Percentiles rank a stretch among this genome's conserved stretches.
Conservation (phyloP, 2,113 vertebrate genomes). For the Excalfactoria chinensis region DNA sequence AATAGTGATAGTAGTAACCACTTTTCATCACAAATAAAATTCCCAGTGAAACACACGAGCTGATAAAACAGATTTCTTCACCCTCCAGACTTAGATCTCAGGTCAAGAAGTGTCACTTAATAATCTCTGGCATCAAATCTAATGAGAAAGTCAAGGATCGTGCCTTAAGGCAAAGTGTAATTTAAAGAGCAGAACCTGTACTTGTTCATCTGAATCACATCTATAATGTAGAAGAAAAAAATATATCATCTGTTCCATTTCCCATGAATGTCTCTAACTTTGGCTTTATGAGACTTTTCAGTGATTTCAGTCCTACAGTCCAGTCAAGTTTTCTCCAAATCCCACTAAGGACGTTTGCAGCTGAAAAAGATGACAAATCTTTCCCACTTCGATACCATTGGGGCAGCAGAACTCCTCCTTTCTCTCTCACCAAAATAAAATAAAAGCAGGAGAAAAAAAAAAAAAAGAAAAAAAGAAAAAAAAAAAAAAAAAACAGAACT, state of each 20-base stretch:
- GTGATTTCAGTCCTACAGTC: background rate
- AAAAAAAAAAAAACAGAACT: background rate
- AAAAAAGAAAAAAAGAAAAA: too few species aligned
- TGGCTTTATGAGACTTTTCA: background rate
- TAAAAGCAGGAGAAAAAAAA: background rate
- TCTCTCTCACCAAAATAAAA: background rate
- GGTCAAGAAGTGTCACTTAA: background rate
- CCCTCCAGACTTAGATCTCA: background rate
- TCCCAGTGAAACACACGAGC: background rate
- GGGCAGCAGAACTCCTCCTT: background rate
- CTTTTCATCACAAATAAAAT: background rate
- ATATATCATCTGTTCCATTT: background rate
- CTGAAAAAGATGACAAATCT: background rate
- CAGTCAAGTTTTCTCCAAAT: background rate
- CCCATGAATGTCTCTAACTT: background rate
- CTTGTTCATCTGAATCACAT: background rate
- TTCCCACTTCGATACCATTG: background rate
- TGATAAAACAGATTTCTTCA: conserved; percentile 1
- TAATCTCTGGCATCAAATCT: background rate
- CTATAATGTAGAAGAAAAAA: background rate
- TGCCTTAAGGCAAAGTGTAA: background rate
- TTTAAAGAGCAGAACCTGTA: background rate
- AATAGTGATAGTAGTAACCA: background rate
- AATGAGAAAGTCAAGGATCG: background rate
- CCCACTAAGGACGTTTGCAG: background rate